phyloP scores from a whole-genome alignment of 2,888 invertebrate genomes.

The Lottia scabra region DNA sequence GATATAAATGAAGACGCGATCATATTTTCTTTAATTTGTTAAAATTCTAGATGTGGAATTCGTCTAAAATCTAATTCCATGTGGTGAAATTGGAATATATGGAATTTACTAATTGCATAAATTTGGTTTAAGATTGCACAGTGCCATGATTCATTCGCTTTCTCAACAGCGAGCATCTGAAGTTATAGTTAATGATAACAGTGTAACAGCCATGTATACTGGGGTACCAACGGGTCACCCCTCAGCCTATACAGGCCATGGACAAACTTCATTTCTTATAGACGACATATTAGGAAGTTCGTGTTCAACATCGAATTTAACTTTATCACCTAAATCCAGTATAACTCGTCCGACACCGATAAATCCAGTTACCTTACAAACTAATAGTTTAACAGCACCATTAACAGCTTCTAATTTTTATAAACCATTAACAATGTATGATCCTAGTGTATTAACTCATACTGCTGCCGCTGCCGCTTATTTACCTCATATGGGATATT shows the following conservation, averaged over 20 bases:
- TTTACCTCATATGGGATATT: neutral
- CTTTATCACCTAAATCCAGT: slow-evolving; percentile 22
- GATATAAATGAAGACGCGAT: no score
- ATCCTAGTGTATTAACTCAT: slow-evolving; percentile 38
- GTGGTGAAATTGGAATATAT: no score
- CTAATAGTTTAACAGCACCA: slow-evolving; percentile 27
- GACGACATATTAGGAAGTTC: slow-evolving; percentile 46
- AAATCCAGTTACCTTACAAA: slow-evolving; percentile 46
- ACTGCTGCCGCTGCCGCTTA: neutral
- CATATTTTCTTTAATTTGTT: no score
- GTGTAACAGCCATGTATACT: neutral
- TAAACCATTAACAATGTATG: slow-evolving; percentile 48
- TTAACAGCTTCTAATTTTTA: slow-evolving; percentile 44
- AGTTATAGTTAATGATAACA: no score
- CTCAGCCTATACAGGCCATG: neutral
- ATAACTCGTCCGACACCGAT: slow-evolving; percentile 50
- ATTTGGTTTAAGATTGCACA: no score
- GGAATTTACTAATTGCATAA: no score
- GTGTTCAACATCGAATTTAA: slow-evolving; percentile 29
- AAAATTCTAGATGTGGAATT: no score
- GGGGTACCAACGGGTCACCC: neutral
- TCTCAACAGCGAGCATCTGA: neutral
- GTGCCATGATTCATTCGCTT: neutral
- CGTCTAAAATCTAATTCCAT: no score
- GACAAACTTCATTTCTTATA: slow-evolving; percentile 46